Base-by-base conservation (phyloP, 2,113 vertebrate species). In the Periophthalmus modestus region DNA sequence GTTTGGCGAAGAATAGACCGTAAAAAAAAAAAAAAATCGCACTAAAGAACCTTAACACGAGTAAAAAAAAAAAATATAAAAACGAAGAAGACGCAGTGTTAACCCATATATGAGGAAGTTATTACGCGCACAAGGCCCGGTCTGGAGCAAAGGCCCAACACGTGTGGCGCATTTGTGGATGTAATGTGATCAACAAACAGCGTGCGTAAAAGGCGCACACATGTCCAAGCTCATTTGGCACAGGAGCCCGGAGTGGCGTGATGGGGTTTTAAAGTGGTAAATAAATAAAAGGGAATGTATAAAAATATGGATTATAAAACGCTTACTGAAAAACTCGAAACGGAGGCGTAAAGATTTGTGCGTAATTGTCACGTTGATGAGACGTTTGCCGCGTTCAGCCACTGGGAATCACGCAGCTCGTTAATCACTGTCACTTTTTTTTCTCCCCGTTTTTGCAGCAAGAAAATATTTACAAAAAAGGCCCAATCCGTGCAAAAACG, bases 1-100 rank as follows among this genome's bases (percentile, higher is more conserved):
- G 84, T 75, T 86, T 62, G 58, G 34, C 43, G 75, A 73, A 86
- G 82, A 84, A 88, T 78, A 68, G 75, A 80, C 58, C 67, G 18
- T 24, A 33, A 79, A 75, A 82, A 83, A 80, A 71, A 79, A 66
- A 79, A 19, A 28, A 14, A 67, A 39, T 72, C 81, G 75, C 50
- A 74, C 77, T 43, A 43, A 78, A 50, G 75, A 47, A 39, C 75
- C 80, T 78, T 75, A 75, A 79, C 79, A 71, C 46, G 74, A 43
- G 63, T 23, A 15, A 28, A 15, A 59, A 28, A 57, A 57, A 57
- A 11, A 57, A 21, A 21, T 2, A 23, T n/a, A n/a, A 57, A 57
- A 3, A n/a, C 39, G 39, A 50, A 15, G 63, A 66, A 23, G 39
- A 69, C 19, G 39, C 67, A 43, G 61, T 54, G 66, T 81, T 80